A percentile compares a stretch with the other conserved stretches of the same genome.
Conservation (phyloP, 2,797 vertebrate genomes). For the Melanogrammus aeglefinus region DNA sequence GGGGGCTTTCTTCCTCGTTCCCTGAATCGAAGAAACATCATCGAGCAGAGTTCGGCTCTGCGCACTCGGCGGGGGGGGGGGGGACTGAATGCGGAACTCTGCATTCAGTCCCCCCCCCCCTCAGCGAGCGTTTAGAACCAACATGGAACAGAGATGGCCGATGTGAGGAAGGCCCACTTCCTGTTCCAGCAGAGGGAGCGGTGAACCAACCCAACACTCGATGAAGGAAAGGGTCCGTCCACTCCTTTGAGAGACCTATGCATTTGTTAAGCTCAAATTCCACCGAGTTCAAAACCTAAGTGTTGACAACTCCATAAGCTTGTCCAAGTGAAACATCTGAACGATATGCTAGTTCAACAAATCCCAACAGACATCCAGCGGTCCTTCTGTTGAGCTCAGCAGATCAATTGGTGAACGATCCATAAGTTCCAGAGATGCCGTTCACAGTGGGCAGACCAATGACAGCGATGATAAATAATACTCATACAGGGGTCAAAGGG, state of each 20-base stretch:
- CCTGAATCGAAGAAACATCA: not conserved
- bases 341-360: too few relatives aligned
- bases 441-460: not conserved
- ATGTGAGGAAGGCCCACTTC: not conserved
- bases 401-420: not conserved
- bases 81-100: too few relatives aligned
- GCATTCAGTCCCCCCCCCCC: too few relatives aligned
- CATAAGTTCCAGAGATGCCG: not conserved
- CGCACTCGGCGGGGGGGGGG: too few relatives aligned
- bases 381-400: not conserved
- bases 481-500: not conserved
- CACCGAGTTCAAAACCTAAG: too few relatives aligned
- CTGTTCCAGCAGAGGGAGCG: not conserved
- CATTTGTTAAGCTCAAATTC: too few relatives aligned
- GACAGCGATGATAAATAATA: not conserved
- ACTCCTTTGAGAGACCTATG: not conserved
- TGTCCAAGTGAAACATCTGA: too few relatives aligned
- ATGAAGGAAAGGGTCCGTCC: not conserved
- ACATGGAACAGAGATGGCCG: not conserved
- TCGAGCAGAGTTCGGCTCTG: too few relatives aligned
- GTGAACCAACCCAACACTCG: not conserved
- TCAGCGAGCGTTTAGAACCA: too few relatives aligned
- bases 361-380: too few relatives aligned
- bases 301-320: too few relatives aligned
- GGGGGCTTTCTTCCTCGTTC: not conserved